Percentiles rank a stretch among this genome's conserved stretches.
Evolutionary conservation across 2,797 vertebrate species (phyloP).

Genomic region (Cirrhinus mrigala): DNA sequence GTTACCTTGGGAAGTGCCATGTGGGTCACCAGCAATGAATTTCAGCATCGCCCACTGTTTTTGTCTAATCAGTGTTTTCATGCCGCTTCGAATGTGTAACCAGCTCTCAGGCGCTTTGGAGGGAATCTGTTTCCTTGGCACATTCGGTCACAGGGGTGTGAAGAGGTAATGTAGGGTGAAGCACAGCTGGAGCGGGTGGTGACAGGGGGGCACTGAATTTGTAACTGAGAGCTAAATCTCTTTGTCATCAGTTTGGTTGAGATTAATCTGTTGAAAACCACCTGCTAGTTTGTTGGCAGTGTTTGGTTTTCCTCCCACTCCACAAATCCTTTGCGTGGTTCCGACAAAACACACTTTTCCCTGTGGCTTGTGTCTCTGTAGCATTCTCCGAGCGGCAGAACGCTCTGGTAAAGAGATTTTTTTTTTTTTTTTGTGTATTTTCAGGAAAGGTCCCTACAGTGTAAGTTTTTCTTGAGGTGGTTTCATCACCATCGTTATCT

Average conservation of each 20-base stretch:
- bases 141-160: constrained; percentile 13
- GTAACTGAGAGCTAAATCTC: constrained; percentile 24
- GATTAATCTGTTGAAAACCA: constrained; percentile 41
- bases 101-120: not conserved
- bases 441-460: not conserved
- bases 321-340: constrained; percentile 12
- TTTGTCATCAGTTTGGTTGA: constrained; percentile 23
- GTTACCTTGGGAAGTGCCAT: constrained; percentile 25
- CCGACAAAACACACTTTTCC: not conserved
- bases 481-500: constrained; percentile 20
- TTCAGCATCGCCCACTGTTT: not conserved
- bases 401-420: not conserved
- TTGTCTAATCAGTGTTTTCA: constrained; percentile 34
- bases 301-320: constrained; percentile 27
- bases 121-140: constrained; percentile 14
- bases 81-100: not conserved
- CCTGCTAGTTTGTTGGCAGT: constrained; percentile 33
- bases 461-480: not conserved
- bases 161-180: constrained; percentile 45
- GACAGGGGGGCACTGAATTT: not conserved
- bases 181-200: constrained; percentile 20
- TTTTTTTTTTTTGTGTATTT: not conserved
- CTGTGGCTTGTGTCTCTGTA: not conserved
- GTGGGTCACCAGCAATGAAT: constrained; percentile 10
- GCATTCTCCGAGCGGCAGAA: not conserved